Evolutionary conservation across 2,888 invertebrate species (phyloP).

Genomic region (Xestia sexstrigata): DNA sequence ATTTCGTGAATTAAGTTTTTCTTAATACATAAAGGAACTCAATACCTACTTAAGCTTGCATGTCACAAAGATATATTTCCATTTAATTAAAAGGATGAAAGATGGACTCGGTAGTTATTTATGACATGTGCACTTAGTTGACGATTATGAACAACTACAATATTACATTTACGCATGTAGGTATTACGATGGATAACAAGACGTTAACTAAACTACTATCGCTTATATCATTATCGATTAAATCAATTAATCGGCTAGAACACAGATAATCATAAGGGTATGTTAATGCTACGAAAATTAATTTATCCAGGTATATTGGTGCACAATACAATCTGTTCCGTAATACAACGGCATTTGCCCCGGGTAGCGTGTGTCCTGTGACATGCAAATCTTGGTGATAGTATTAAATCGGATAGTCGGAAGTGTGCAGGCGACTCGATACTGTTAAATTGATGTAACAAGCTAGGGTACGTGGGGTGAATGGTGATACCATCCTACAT

Average conservation of each 20-base stretch:
- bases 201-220: not conserved
- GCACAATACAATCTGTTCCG: conserved; percentile 78
- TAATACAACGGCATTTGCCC: conserved; percentile 80
- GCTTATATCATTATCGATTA: conserved; percentile 17
- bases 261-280: conserved; percentile 63
- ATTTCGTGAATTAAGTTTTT: conserved; percentile 33
- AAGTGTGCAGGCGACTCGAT: conserved; percentile 80
- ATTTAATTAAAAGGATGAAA: conserved; percentile 52
- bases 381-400: conserved; percentile 90
- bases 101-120: conserved; percentile 4
- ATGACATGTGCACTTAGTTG: conserved; percentile 2
- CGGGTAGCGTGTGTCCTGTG: conserved; percentile 82
- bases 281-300: conserved; percentile 73
- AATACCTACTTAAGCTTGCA: conserved; percentile 22
- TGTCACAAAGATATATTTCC: conserved; percentile 43
- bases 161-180: conserved; percentile 3
- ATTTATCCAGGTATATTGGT: conserved; percentile 79
- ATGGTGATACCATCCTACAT: conserved; percentile 70
- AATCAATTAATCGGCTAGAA: conserved; percentile 49
- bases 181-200: not conserved
- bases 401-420: conserved; percentile 87
- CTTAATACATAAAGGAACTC: conserved; percentile 22
- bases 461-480: conserved; percentile 76
- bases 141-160: conserved; percentile 25
- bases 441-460: conserved; percentile 85